Evolutionary conservation across 2,113 vertebrate species (phyloP), one percentile per base, ranked within the genome.

Genomic region (Turdus rufiventris): DNA sequence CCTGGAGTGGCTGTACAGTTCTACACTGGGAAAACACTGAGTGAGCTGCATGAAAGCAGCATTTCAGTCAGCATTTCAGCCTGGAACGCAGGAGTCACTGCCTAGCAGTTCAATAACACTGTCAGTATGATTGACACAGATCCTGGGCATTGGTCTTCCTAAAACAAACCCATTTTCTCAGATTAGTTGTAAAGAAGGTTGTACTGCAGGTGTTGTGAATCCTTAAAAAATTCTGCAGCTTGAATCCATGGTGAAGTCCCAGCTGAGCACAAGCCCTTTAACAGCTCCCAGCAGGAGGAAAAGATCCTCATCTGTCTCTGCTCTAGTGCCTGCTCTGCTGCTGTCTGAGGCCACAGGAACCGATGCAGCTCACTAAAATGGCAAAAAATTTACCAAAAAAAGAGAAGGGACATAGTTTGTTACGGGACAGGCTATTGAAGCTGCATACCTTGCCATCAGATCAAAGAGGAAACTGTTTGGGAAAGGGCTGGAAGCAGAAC

Each of bases 341-440:
- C 36, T 48, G 65, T 61, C 60, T 50, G 57, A 6, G 15, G 47
- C 88, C 65, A 53, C 60, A 50, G 45, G 11, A 13, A n/a, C 24
- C 14, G 40, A 53, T 61, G 47, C 50, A 66, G 56, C 25, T 77
- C 50, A 45, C 12, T 38, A 3, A 61, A 73, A 54, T 12, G 60
- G 43, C 71, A 76, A 77, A 74, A 74, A 85, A 50, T 9, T 4
- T 50, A 61, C 19, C 34, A 42, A 24, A 40, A 48, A 45, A 25
- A 26, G n/a, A 16, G 10, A 34, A 43, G 6, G 5, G 48, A n/a
- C 3, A 0, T 21, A 0, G 15, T 33, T n/a, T 76, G 56, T 60
- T 14, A 7, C 18, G 50, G 68, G 26, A 5, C n/a, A 26, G 45
- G 57, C 38, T 71, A 1, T 36, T 23, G 31, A 14, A 71, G 38